These are phyloP conservation scores for Tipula vernalis DNA, from an alignment of 2,888 invertebrate genomes.

Conservation along the genomic window DNA sequence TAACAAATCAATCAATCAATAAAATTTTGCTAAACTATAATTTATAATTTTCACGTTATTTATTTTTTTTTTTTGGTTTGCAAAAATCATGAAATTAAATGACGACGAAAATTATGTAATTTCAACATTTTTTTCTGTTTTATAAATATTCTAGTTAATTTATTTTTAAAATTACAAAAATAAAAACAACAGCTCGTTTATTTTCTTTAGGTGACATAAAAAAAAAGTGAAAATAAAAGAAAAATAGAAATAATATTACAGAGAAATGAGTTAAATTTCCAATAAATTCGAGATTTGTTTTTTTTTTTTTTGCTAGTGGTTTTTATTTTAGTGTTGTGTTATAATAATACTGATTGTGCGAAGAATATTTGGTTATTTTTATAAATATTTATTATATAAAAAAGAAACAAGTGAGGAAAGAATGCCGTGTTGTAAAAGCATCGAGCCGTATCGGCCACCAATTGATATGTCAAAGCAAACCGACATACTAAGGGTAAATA, in stretches of 20 bases:
- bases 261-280: background rate
- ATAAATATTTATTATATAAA: background rate
- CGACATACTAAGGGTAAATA: slow-evolving; percentile 60
- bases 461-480: slow-evolving; percentile 65
- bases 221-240: background rate
- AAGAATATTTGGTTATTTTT: background rate
- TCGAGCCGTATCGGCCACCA: slow-evolving; percentile 60
- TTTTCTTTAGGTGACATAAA: background rate
- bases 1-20: background rate
- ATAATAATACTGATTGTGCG: background rate
- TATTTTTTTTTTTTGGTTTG: background rate
- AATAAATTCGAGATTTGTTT: background rate
- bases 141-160: background rate
- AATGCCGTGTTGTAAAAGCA: slow-evolving; percentile 58
- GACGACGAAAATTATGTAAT: background rate
- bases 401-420: slow-evolving; percentile 13
- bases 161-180: background rate
- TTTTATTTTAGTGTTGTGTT: background rate
- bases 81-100: background rate
- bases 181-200: background rate
- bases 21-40: background rate
- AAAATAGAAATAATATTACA: background rate
- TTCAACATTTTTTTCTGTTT: background rate
- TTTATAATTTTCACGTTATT: background rate
- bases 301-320: background rate